Percentiles rank a stretch among this genome's conserved stretches.
Evolutionary conservation across 2,888 invertebrate species (phyloP).

Genomic region (Myopa testacea): DNA sequence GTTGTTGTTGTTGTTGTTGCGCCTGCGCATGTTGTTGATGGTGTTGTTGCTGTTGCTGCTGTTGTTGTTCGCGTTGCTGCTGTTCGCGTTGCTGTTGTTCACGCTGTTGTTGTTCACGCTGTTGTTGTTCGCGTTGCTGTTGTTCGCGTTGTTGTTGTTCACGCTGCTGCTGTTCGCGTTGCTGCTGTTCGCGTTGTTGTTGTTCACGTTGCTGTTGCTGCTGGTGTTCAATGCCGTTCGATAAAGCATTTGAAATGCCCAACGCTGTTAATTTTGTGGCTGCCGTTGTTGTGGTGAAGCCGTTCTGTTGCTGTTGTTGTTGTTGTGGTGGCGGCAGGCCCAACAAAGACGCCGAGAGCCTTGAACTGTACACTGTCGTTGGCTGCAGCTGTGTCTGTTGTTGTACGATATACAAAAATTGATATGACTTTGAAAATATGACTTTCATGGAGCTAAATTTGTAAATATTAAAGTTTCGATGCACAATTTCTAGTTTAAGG

Average conservation of each 20-base stretch:
- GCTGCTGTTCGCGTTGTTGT: conserved; percentile 45
- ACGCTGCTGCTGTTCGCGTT: conserved; percentile 49
- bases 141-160: conserved; percentile 32
- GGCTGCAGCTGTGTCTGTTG: conserved; percentile 60
- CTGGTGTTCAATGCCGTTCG: conserved; percentile 59
- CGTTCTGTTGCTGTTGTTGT: conserved; percentile 44
- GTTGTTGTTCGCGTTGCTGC: conserved; percentile 52
- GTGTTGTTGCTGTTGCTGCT: conserved; percentile 47
- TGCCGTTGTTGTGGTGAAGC: conserved; percentile 39
- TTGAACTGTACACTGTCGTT: conserved; percentile 49
- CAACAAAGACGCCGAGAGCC: conserved; percentile 50
- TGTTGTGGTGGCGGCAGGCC: conserved; percentile 53
- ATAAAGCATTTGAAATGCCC: conserved; percentile 53
- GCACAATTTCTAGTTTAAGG: conserved; percentile 25
- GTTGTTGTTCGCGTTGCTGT: conserved; percentile 52
- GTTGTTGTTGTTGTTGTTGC: conserved; percentile 45
- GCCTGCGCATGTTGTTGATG: conserved; percentile 49
- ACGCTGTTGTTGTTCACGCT: conserved; percentile 50
- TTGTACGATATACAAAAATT: conserved; percentile 32
- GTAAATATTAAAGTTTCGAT: conserved; percentile 23
- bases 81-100: conserved; percentile 49
- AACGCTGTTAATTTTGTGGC: conserved; percentile 51
- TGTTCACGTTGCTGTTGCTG: conserved; percentile 50
- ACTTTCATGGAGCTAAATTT: conserved; percentile 36
- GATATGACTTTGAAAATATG: conserved; percentile 58